A percentile compares a stretch with the other conserved stretches of the same genome.
Evolutionary conservation across 2,113 vertebrate genomes (phyloP).

Genomic region (Enhydra lutris): DNA sequence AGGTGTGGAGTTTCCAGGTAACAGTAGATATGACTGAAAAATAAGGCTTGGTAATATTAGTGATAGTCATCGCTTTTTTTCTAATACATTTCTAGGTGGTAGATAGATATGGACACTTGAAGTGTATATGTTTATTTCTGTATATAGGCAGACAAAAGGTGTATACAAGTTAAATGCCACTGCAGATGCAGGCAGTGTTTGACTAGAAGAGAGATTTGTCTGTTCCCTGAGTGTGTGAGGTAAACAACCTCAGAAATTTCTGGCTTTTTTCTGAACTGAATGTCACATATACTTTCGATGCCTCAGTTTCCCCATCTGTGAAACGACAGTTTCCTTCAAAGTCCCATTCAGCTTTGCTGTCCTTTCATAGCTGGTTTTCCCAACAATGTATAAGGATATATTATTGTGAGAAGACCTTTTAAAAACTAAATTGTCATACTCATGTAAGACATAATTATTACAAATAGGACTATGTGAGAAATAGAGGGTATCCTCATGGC

Average conservation of each 20-base stretch:
- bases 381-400: not conserved
- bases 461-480: not conserved
- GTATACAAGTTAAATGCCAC: not conserved
- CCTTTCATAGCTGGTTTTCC: not conserved
- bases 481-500: not conserved
- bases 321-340: not conserved
- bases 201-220: not conserved
- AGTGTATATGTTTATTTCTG: not conserved
- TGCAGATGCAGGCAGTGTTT: not conserved
- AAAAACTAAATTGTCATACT: not conserved
- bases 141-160: not conserved
- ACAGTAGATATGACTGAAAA: not conserved
- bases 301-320: not conserved
- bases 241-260: not conserved
- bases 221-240: not conserved
- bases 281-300: not conserved
- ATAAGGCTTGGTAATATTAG: not conserved
- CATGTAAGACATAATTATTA: not conserved
- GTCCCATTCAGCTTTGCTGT: not conserved
- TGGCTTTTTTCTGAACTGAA: not conserved
- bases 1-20: not conserved
- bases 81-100: not conserved
- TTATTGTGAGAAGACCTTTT: not conserved
- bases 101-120: not conserved
- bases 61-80: not conserved